Conservation (phyloP, 1,140 invertebrate genomes). For the Heliconius hermathena region DNA sequence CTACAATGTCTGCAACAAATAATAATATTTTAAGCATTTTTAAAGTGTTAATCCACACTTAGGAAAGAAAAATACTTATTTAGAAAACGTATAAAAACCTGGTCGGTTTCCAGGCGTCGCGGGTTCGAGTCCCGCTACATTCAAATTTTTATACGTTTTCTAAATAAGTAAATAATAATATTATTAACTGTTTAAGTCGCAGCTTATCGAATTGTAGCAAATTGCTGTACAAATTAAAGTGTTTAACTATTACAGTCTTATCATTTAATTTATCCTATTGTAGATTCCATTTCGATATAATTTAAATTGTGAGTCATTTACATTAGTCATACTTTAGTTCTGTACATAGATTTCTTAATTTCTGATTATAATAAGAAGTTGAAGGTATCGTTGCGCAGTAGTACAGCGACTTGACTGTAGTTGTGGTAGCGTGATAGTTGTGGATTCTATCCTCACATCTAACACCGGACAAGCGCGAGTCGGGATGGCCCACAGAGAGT, state of each 20-base stretch:
- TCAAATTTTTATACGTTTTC: too few species aligned
- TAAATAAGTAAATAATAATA: background rate
- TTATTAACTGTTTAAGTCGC: background rate
- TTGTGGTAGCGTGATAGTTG: too few species aligned
- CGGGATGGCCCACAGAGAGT: too few species aligned
- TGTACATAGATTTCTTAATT: background rate
- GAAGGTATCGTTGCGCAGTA: background rate
- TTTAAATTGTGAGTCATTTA: background rate
- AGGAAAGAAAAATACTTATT: too few species aligned
- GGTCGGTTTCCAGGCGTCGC: too few species aligned
- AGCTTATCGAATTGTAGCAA: slow-evolving; percentile 15
- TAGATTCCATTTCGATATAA: slow-evolving; percentile 38
- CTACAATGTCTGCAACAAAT: background rate
- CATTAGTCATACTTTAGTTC: background rate
- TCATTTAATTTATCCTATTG: slow-evolving; percentile 40
- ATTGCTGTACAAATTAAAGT: slow-evolving; percentile 35
- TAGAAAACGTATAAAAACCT: too few species aligned
- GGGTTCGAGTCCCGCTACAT: too few species aligned
- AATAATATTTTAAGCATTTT: background rate
- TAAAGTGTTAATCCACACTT: too few species aligned
- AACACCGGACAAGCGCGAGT: too few species aligned
- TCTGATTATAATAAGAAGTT: background rate
- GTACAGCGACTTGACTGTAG: too few species aligned
- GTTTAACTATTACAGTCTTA: slow-evolving; percentile 35
- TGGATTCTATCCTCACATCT: too few species aligned